Base-by-base conservation (phyloP, 2,888 invertebrate genomes). In the Xiphydria camelus region DNA sequence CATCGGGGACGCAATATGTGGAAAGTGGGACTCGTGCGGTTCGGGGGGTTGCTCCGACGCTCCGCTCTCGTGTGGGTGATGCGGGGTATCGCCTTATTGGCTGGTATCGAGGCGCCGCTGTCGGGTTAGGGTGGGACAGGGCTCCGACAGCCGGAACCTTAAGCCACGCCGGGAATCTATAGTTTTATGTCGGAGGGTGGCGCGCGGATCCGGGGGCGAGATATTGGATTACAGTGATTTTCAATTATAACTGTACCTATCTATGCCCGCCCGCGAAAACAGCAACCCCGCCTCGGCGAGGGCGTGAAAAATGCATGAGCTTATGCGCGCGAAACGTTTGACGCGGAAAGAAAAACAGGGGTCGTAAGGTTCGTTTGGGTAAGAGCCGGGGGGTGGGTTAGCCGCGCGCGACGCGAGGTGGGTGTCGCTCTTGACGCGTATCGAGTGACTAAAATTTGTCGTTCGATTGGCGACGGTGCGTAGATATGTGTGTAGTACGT, bases 141-240 rank as follows among this genome's bases (percentile, higher is more conserved):
- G 20, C 34, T 25, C 19, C 40, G 34, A 26, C 10, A 22, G 43
- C 34, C 29, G 41, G 26, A 29, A 37, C 25, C 37, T 41, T 49
- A 44, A 54, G 53, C 52, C 43, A 40, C 38, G 29, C 10, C 12
- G 26, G 7, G 50, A 44, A 52, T 42, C 47, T 38, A 49, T 45
- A 49, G 44, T 51, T 55, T 54, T 45, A 49, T 41, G 43, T 42
- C 31, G 36, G 12, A 22, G 47, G 34, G 40, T 38, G 41, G 12
- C 14, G 7, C 37, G 25, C 40, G 22, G 31, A 47, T 40, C 46
- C 35, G 39, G 41, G 46, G 47, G 50, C 29, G 34, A 52, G 51
- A 59, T 63, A 59, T 59, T 49, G 52, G 58, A 59, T 60, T 57
- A 60, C 60, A 56, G 54, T 62, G 63, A 68, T 68, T 66, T 68